These are phyloP conservation scores for Calosoma granatense DNA, from an alignment of 1,140 invertebrate species.

Conservation along the genomic window DNA sequence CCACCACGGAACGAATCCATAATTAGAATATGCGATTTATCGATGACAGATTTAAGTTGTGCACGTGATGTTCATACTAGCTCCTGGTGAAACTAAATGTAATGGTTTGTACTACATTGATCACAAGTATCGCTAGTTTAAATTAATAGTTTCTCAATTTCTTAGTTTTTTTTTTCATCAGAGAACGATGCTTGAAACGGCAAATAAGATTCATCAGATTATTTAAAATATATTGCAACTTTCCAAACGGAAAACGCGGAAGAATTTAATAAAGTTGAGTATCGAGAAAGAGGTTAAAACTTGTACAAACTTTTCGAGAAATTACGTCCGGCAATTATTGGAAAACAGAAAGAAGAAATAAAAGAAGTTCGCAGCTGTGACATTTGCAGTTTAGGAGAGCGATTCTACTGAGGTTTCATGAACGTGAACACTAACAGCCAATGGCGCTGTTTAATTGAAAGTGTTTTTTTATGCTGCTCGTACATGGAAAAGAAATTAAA, in stretches of 20 bases:
- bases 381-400: not conserved
- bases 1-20: not conserved
- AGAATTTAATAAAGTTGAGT: not conserved
- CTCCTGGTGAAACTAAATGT: too few relatives aligned
- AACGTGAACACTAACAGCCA: not conserved
- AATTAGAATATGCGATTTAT: not conserved
- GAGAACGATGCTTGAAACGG: too few relatives aligned
- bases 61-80: too few relatives aligned
- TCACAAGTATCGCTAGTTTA: too few relatives aligned
- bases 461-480: not conserved
- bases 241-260: not conserved
- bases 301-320: not conserved
- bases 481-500: too few relatives aligned
- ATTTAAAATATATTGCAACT: not conserved
- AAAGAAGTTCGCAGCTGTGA: conserved; percentile 2
- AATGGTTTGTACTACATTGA: too few relatives aligned
- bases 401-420: not conserved
- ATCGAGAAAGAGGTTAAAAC: not conserved
- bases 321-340: conserved; percentile 5
- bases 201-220: not conserved
- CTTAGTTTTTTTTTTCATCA: not conserved
- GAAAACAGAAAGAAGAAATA: conserved; percentile 2
- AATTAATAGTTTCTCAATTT: too few relatives aligned
- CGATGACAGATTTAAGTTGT: not conserved
- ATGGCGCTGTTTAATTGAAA: conserved; percentile 1